Evolutionary conservation across 2,888 invertebrate species (phyloP), one percentile per base, ranked within the genome.

Genomic region (Strigamia transsilvanica): DNA sequence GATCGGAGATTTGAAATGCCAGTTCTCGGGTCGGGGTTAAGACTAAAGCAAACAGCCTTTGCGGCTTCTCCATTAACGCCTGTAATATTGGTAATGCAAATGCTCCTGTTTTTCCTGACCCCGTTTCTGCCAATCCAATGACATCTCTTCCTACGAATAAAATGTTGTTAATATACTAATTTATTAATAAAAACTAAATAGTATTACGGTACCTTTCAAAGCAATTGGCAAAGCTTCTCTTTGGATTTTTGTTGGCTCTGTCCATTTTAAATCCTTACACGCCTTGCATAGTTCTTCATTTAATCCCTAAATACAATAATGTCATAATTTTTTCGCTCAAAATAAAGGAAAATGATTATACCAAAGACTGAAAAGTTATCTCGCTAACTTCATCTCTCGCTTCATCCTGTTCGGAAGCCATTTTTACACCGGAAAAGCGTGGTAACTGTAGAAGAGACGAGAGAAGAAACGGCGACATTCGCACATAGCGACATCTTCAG

Each of bases 1-100:
- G 99, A 89, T 99, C 99, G 0, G 96, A 94, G 87, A 99, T 99
- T 89, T 99, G 99, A 88, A 97, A 97, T 3, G 99, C 99, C 86
- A 99, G 90, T 89, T 99, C 99, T 88, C 99, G 91, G 0, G 99
- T 99, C 0, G 99, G 99, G 18, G 99, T 99, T 80, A 99, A 88
- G 84, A 99, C 90, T 0, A 98, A 89, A 0, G 97, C 97, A 89
- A 97, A 99, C 87, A 98, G 93, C 87, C 98, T 91, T 87, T 98
- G 98, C 0, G 98, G 98, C 86, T 93, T 93, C 85, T 97, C 94
- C 66, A 99, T 89, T 18, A 99, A 89, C 0, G 94, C 91, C 87
- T 99, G 99, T 41, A 99, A 88, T 84, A 99, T 98, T 0, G 99
- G 99, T 83, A 99, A 88, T 0, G 98, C 98, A 89, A 99, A 99